Evolutionary conservation across 2,888 invertebrate genomes (phyloP).

Genomic region (Abscondita cerata): DNA sequence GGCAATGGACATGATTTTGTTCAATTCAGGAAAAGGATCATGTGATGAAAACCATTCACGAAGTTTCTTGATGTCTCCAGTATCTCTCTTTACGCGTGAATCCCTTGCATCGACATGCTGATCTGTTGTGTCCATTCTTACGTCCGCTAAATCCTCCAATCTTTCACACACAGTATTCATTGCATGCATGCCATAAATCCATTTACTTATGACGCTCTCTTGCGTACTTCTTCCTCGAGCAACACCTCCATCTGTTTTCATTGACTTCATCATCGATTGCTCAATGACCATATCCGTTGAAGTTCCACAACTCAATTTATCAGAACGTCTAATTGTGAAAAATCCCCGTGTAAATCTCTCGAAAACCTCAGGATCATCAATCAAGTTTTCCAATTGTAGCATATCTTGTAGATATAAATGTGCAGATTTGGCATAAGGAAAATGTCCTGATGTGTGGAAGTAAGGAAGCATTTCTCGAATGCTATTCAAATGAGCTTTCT

Average conservation of each 20-base stretch:
- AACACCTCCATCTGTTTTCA: slow-evolving; percentile 55
- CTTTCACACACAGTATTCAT: slow-evolving; percentile 47
- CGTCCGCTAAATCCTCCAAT: slow-evolving; percentile 48
- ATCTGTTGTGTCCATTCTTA: slow-evolving; percentile 46
- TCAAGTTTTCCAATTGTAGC: no score
- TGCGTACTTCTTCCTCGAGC: slow-evolving; percentile 52
- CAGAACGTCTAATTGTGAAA: slow-evolving; percentile 46
- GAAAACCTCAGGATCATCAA: background rate
- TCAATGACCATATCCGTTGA: slow-evolving; percentile 51
- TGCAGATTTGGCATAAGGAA: slow-evolving; percentile 46
- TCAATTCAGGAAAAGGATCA: no score
- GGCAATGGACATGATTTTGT: no score
- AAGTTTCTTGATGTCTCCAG: slow-evolving; percentile 33
- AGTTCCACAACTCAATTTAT: slow-evolving; percentile 40
- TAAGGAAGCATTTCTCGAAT: slow-evolving; percentile 53
- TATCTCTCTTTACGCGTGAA: slow-evolving; percentile 47
- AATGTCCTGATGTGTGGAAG: slow-evolving; percentile 38
- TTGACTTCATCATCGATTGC: slow-evolving; percentile 36
- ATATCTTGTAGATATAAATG: slow-evolving; percentile 54
- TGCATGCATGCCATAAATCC: slow-evolving; percentile 35
- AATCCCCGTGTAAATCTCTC: background rate
- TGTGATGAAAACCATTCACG: slow-evolving; percentile 38
- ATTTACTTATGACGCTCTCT: slow-evolving; percentile 39
- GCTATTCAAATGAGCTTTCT: no score
- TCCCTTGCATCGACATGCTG: slow-evolving; percentile 53